Percentiles rank a stretch among this genome's conserved stretches.
Conservation (phyloP, 2,113 vertebrate species). For the Pantherophis guttatus region DNA sequence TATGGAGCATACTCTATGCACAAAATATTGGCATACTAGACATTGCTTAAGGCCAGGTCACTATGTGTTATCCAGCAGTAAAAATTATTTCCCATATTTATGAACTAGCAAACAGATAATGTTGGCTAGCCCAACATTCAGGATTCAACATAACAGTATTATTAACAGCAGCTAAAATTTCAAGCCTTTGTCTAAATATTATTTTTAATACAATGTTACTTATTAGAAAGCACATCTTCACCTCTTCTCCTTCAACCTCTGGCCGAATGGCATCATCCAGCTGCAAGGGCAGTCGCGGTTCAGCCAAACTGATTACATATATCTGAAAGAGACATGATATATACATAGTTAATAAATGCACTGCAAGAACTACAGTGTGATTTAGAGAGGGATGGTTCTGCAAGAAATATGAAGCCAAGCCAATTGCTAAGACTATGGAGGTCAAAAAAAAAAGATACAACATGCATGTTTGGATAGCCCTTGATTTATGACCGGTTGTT, state of each 20-base stretch:
- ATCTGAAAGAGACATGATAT: slow-evolving; percentile 78
- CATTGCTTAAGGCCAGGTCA: background rate
- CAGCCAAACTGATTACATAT: slow-evolving; percentile 93
- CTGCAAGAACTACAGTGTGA: slow-evolving; percentile 40
- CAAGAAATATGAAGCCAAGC: slow-evolving; percentile 54
- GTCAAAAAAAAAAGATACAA: background rate
- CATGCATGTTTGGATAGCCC: background rate
- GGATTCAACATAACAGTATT: slow-evolving; percentile 5
- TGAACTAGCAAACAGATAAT: background rate
- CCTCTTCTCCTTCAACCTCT: slow-evolving; percentile 93
- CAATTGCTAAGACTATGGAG: slow-evolving; percentile 28
- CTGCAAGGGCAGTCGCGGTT: slow-evolving; percentile 90
- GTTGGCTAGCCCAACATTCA: slow-evolving; percentile 3
- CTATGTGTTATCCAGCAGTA: background rate
- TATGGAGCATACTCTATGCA: background rate
- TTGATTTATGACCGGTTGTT: background rate
- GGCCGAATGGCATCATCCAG: slow-evolving; percentile 93
- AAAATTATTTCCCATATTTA: background rate
- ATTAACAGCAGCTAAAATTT: slow-evolving; percentile 9
- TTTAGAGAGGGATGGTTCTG: slow-evolving; percentile 51
- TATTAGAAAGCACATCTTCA: slow-evolving; percentile 64
- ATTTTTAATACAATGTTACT: slow-evolving; percentile 22
- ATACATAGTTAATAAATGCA: slow-evolving; percentile 45
- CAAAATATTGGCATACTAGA: background rate
- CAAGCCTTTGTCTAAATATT: background rate